Evolutionary conservation across 2,888 invertebrate species (phyloP).

Genomic region (Parnassius glacialis): DNA sequence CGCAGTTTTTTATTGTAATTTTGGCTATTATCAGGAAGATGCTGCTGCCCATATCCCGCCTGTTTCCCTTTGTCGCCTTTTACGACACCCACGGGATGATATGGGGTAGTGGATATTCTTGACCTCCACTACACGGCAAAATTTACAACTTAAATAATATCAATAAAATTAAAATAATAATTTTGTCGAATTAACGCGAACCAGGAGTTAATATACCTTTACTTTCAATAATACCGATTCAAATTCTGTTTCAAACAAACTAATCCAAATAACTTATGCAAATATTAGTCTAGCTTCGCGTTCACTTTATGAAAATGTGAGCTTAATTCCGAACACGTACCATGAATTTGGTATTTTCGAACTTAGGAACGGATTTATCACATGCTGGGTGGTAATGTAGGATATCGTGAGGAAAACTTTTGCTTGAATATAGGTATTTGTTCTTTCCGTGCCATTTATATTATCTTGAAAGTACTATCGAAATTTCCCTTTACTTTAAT

Average conservation of each 20-base stretch:
- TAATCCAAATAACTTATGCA: slow-evolving; percentile 24
- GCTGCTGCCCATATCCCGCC: too few relatives aligned
- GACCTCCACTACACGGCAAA: too few relatives aligned
- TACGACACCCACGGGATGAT: too few relatives aligned
- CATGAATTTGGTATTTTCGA: slow-evolving; percentile 26
- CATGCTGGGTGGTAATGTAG: slow-evolving; percentile 20
- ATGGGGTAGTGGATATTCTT: too few relatives aligned
- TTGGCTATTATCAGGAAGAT: too few relatives aligned
- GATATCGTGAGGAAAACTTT: slow-evolving; percentile 18
- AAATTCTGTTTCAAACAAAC: slow-evolving; percentile 9
- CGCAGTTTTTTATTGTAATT: too few relatives aligned
- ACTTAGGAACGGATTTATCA: slow-evolving; percentile 26
- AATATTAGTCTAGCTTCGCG: slow-evolving; percentile 19
- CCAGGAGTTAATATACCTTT: too few relatives aligned
- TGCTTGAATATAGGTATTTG: slow-evolving; percentile 7
- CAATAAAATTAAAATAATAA: too few relatives aligned
- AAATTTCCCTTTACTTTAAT: too few relatives aligned
- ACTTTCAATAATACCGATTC: slow-evolving; percentile 6
- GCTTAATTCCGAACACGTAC: slow-evolving; percentile 23
- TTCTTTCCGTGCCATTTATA: slow-evolving; percentile 16
- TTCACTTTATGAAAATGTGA: slow-evolving; percentile 25
- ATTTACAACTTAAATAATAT: too few relatives aligned
- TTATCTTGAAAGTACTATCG: neutral
- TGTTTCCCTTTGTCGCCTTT: too few relatives aligned
- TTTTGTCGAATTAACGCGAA: too few relatives aligned